These are phyloP conservation scores for Apaloderma vittatum DNA, from an alignment of 2,113 vertebrate species.

Conservation along the genomic window DNA sequence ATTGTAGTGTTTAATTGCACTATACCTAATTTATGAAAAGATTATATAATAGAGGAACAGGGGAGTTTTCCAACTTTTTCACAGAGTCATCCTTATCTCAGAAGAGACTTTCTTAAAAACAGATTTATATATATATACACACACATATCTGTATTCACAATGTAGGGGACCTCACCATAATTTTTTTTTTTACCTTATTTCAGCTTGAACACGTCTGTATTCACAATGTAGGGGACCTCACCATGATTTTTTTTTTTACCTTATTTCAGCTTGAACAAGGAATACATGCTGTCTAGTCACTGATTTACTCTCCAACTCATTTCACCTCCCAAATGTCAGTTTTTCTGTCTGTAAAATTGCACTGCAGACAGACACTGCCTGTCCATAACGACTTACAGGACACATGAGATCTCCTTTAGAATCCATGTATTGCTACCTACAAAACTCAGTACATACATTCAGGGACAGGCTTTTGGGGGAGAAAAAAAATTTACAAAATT, in stretches of 20 bases:
- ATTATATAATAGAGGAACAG: background rate
- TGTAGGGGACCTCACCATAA: background rate
- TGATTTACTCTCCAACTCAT: background rate
- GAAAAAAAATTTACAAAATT: background rate
- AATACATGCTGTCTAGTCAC: accelerated
- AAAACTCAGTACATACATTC: background rate
- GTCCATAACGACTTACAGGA: background rate
- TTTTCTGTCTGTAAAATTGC: background rate
- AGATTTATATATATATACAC: background rate
- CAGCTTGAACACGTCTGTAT: accelerated
- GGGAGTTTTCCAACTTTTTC: background rate
- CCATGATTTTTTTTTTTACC: background rate
- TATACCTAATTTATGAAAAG: background rate
- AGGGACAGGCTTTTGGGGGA: background rate
- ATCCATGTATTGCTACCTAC: background rate
- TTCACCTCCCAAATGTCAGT: background rate
- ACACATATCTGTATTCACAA: background rate
- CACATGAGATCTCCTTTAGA: background rate
- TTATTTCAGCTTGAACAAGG: background rate
- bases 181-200: background rate
- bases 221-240: background rate
- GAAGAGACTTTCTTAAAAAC: background rate
- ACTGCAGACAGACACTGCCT: background rate
- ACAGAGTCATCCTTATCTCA: background rate
- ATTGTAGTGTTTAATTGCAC: background rate